Evolutionary conservation across 1,140 invertebrate genomes (phyloP), one percentile per base, ranked within the genome.

Genomic region (Drosophila simulans): DNA sequence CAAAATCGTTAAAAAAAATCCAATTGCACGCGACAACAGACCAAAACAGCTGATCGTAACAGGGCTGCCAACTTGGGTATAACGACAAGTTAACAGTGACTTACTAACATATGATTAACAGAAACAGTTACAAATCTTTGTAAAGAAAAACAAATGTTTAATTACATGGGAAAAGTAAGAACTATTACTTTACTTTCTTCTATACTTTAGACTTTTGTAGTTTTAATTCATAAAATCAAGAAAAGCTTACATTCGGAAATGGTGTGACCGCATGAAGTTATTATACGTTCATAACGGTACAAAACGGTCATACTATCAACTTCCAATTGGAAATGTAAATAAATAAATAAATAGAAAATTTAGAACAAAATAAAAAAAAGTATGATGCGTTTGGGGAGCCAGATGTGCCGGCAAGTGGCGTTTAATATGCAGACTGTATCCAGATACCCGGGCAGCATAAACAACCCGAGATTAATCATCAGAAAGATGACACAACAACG

Each of bases 401-500:
- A 68, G 60, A 48, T 89, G 57, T 80, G 58, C 43, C 86, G 77
- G 17, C 59, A 71, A 57, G 43, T 37, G 3, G 53, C n/a, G 31
- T 49, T 45, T 4, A 22, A 3, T 1, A 12, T 35, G 17, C 46
- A 62, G 5, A 52, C n/a, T 1, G 27, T 27, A 25, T 12, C n/a
- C 20, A 37, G 15, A 2, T 39, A 42, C 10, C 40, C 15, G 22
- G 34, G 8, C 12, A 43, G 5, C 25, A 48, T n/a, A 12, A 68
- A 51, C 17, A 49, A 10, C 0, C 1, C 66, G 2, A 52, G 66
- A 17, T 13, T 79, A 4, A 40, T 60, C 8, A 66, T 51, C 3
- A 59, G 83, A 7, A 83, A 73, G 49, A 83, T 86, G 75, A 77
- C 75, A 60, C 75, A 88, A 76, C 69, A 82, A 43, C 73, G 65